Conservation (phyloP, 2,113 vertebrate species). For the Crotalus helleri region DNA sequence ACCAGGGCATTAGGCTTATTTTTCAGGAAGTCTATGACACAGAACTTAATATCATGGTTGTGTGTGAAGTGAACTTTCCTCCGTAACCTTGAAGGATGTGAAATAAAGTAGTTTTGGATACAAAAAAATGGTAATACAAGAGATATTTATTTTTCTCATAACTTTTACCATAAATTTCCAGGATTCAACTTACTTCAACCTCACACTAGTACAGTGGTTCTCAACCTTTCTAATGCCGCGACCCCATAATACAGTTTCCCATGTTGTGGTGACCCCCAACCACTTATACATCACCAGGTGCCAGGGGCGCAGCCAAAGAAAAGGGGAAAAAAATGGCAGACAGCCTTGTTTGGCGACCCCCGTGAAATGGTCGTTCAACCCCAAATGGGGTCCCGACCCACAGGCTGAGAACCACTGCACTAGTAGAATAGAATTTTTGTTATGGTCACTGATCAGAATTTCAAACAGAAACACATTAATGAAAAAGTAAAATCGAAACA, state of each 20-base stretch:
- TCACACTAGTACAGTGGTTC: background rate
- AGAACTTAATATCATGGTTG: background rate
- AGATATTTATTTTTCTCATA: background rate
- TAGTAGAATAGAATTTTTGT: background rate
- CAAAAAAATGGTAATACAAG: background rate
- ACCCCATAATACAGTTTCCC: too few species aligned
- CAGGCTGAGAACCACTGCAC: too few species aligned
- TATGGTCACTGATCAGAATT: background rate
- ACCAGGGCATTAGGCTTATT: background rate
- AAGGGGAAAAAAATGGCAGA: too few species aligned
- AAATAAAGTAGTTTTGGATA: background rate
- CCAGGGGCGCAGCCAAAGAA: too few species aligned
- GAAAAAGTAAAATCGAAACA: background rate
- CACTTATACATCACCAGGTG: too few species aligned
- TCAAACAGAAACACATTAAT: background rate
- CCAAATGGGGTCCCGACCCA: too few species aligned
- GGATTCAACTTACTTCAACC: background rate
- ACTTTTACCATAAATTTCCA: background rate
- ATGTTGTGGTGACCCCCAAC: too few species aligned
- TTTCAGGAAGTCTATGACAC: background rate
- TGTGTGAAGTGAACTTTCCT: background rate
- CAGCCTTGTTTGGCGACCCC: too few species aligned
- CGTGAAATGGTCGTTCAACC: too few species aligned
- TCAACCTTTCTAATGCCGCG: too few species aligned
- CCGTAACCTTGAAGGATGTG: background rate